A percentile compares a stretch with the other conserved stretches of the same genome.
Evolutionary conservation across 2,797 vertebrate species (phyloP).

Genomic region (Odontamblyopus rebecca): DNA sequence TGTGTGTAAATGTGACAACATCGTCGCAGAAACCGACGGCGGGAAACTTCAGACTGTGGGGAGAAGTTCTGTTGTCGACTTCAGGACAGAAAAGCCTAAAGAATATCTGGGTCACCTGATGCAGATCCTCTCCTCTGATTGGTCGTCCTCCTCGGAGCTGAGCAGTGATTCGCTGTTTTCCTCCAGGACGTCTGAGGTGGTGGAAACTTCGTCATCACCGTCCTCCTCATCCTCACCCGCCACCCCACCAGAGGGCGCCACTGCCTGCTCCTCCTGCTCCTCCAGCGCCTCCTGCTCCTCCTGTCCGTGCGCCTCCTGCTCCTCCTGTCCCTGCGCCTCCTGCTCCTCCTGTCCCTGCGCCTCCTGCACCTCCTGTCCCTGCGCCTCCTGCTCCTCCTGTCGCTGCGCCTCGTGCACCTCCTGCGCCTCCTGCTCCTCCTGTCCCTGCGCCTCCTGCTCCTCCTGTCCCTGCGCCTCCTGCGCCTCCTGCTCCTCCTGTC

Average conservation of each 20-base stretch:
- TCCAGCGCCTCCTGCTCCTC: neutral
- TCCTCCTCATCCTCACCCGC: neutral
- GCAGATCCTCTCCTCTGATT: neutral
- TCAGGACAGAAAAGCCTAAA: too few species aligned
- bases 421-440: neutral
- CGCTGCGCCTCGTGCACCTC: slow-evolving; percentile 1
- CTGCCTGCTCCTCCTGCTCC: neutral
- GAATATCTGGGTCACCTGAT: too few species aligned
- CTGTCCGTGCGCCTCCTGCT: too few species aligned
- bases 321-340: too few species aligned
- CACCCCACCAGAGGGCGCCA: slow-evolving; percentile 45
- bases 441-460: too few species aligned
- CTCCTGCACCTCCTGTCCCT: neutral
- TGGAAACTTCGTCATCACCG: slow-evolving; percentile 19
- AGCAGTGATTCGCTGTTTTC: neutral
- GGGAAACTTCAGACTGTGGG: too few species aligned
- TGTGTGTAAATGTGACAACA: too few species aligned
- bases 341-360: too few species aligned
- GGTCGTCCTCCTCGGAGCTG: slow-evolving; percentile 17
- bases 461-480: neutral
- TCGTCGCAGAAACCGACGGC: too few species aligned
- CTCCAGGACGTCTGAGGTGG: slow-evolving; percentile 36
- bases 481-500: neutral
- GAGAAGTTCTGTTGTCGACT: too few species aligned
- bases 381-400: neutral